phyloP scores from a whole-genome alignment of 1,140 invertebrate species.

The Eciton burchellii region DNA sequence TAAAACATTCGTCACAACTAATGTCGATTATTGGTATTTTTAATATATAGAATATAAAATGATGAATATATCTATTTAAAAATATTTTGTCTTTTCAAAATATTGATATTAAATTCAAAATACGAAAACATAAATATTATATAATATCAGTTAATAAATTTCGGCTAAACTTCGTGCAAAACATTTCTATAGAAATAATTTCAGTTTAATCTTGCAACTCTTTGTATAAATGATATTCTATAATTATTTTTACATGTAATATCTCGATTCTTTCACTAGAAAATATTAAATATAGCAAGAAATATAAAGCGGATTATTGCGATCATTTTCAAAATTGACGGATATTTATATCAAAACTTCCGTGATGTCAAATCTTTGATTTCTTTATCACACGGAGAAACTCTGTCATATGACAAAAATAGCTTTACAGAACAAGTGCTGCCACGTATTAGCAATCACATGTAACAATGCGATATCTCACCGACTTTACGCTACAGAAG shows the following conservation, averaged over 20 bases:
- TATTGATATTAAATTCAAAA: too few relatives aligned
- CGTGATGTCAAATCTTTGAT: too few relatives aligned
- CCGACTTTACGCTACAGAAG: constrained; percentile 1
- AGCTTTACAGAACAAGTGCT: constrained; percentile 26
- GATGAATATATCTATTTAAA: too few relatives aligned
- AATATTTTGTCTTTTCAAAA: too few relatives aligned
- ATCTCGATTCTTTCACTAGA: neutral
- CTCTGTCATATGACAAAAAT: constrained; percentile 13
- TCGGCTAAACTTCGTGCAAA: neutral
- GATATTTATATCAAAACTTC: neutral
- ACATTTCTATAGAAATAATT: neutral
- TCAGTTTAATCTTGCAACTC: neutral
- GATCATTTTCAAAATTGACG: neutral
- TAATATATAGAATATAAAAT: too few relatives aligned
- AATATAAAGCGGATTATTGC: neutral
- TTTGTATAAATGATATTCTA: neutral
- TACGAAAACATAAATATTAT: too few relatives aligned
- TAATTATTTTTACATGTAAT: neutral
- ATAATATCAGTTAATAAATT: neutral
- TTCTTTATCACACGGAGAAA: neutral
- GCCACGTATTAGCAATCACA: constrained; percentile 39
- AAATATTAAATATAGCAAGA: neutral
- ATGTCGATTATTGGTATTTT: neutral
- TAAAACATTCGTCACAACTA: neutral
- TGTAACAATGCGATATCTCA: constrained; percentile 29